A percentile compares a stretch with the other conserved stretches of the same genome.
These are phyloP conservation scores for Eutolmus rufibarbis DNA, from an alignment of 2,888 invertebrate species.

Conservation along the genomic window DNA sequence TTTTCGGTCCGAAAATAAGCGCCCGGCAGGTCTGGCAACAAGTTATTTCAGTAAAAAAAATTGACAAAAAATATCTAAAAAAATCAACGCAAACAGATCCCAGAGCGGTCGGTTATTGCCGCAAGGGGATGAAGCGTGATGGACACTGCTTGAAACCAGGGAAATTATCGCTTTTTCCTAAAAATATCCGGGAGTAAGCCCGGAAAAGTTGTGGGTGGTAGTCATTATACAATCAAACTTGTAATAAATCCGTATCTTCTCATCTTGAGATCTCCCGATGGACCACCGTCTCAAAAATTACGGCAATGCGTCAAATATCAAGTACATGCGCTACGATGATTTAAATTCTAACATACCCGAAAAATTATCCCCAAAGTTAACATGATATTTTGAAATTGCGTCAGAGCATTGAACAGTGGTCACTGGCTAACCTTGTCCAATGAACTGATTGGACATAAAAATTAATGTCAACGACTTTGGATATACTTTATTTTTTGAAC, in stretches of 20 bases:
- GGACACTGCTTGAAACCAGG: background rate
- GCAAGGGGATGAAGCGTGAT: background rate
- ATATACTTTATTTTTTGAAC: background rate
- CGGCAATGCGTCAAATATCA: background rate
- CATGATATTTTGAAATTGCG: background rate
- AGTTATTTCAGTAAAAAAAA: slow-evolving; percentile 13
- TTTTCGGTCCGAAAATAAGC: slow-evolving; percentile 14
- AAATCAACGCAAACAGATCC: background rate
- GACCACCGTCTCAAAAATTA: background rate
- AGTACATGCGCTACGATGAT: background rate
- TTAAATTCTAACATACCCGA: background rate
- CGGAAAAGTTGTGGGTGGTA: slow-evolving; percentile 1
- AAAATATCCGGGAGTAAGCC: slow-evolving; percentile 17
- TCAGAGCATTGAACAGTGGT: background rate
- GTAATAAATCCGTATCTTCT: background rate
- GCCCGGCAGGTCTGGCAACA: slow-evolving; percentile 2
- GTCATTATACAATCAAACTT: background rate
- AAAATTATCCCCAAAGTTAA: background rate
- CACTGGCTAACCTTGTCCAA: background rate
- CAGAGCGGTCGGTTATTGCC: slow-evolving; percentile 9
- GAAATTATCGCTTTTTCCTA: slow-evolving; percentile 14
- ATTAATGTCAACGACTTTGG: background rate
- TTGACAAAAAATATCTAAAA: background rate
- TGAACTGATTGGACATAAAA: background rate
- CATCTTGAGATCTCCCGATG: background rate